Base-by-base conservation (phyloP, 2,113 vertebrate genomes). In the Pitta sordida region DNA sequence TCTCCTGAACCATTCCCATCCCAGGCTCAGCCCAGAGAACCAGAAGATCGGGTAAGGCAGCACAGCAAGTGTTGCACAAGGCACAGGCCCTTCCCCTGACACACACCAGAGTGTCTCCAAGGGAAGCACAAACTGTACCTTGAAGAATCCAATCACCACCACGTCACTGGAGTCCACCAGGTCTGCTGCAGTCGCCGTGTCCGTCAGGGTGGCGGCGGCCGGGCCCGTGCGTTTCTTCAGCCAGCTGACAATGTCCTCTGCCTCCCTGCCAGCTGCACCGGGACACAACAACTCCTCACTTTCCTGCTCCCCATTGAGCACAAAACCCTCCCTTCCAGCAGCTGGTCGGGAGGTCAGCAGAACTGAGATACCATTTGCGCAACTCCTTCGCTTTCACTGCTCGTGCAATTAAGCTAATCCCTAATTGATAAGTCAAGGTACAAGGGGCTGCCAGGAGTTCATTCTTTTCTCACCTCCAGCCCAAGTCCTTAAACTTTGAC, bases 171-270 rank as follows among this genome's bases (percentile, higher is more conserved):
- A 98, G 5, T 98, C 98, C 63, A 99, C 97, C 37, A 99, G 63
- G 0, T 98, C 88, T 83, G 99, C 98, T 0, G 98, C 98, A 10
- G 98, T 97, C 0, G 97, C 95, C 30, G 96, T 94, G 1, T 98
- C 98, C 0, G 68, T 9, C 94, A 99, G 91, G 4, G 97, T 94
- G 21, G 97, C 55, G 6, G 99, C 99, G 0, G 99, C 98, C 0
- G 99, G 99, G 26, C 99, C 99, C 0, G 99, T 99, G 90, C 99
- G 98, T 79, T 99, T 99, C 98, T 98, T 99, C 96, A 99, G 95
- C 99, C 99, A 99, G 96, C 83, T 98, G 82, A 99, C 97, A 0
- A 99, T 99, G 83, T 99, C 99, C 1, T 99, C 99, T 0, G 99
- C 99, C 59, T 99, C 99, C 71, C 99, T 98, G 92, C 99, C 99